These are phyloP conservation scores for Drosophila dives DNA, from an alignment of 2,888 invertebrate genomes.

Conservation along the genomic window DNA sequence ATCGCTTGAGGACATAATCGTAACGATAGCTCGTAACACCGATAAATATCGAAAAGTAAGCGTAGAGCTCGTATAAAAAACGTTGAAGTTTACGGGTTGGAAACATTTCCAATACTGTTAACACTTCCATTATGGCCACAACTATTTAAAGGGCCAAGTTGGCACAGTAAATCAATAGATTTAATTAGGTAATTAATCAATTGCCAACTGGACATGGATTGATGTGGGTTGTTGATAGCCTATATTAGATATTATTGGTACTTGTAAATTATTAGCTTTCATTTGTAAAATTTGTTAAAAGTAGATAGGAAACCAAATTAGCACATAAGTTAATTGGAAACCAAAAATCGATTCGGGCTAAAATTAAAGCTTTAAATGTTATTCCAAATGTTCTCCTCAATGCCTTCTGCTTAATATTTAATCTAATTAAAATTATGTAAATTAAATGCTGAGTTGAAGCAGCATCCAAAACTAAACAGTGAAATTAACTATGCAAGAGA, in stretches of 20 bases:
- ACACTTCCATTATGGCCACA: not conserved
- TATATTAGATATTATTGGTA: not conserved
- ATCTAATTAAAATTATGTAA: not conserved
- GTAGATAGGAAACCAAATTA: not conserved
- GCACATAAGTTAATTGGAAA: not conserved
- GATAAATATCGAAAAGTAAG: constrained; percentile 37
- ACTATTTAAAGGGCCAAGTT: not conserved
- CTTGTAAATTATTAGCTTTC: not conserved
- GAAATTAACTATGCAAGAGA: constrained; percentile 18
- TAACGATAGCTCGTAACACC: constrained; percentile 52
- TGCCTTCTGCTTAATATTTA: not conserved
- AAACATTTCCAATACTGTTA: constrained; percentile 18
- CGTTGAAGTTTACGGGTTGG: constrained; percentile 5
- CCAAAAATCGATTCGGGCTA: not conserved
- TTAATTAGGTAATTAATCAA: not conserved
- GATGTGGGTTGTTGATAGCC: not conserved
- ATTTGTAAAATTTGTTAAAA: not conserved
- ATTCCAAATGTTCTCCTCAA: too few species aligned
- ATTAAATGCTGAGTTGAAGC: constrained; percentile 13
- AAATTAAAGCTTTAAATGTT: not conserved
- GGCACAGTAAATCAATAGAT: constrained; percentile 9
- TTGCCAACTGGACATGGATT: not conserved
- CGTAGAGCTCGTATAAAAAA: constrained; percentile 32
- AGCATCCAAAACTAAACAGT: not conserved
- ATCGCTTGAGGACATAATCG: constrained; percentile 24